Base-by-base conservation (phyloP, 1,140 invertebrate genomes). In the Drosophila kohkoa region DNA sequence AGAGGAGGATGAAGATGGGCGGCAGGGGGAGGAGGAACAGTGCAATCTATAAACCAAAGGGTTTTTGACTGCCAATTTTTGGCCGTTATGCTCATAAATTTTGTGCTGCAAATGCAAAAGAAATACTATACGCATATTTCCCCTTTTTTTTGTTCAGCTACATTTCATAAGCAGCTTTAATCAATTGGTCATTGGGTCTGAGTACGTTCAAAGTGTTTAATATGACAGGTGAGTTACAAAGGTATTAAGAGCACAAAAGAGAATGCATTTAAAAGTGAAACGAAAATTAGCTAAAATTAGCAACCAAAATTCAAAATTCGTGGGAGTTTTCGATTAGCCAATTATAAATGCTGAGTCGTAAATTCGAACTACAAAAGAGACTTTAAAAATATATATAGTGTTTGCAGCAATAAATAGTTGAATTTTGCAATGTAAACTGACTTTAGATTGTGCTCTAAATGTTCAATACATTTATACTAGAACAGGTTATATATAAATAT, bases 101-200 rank as follows among this genome's bases (percentile, higher is more conserved):
- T 71, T 43, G 41, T 13, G 25, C 5, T 32, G 41, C 41, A 59
- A 59, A 20, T 13, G 25, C 6, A 54, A 55, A 43, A 43, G 55
- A 45, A 58, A 45, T 41, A 16, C 10, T 30, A 45, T 43, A 11
- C 1, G 15, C 20, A 25, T 25, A 25, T 25, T 25, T 20, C 3
- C 3, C 20, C 20, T 20, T 25, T 25, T 25, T 25, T 25, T 25
- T 25, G 20, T 25, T 25, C 20, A 13, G 41, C 10, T 60, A 51
- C 51, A 52, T 11, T 57, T 45, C 38, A 67, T 60, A 54, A 71
- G 54, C 59, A 55, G 46, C 74, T 54, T 77, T 64, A 74, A 77
- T 20, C 28, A 38, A 51, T 58, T 59, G 30, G 2, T 8, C 35
- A 64, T 64, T 28, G 35, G 8, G n/a, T n/a, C 30, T 45, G 41